phyloP scores from a whole-genome alignment of 2,113 vertebrate genomes.

The Theristicus caerulescens region DNA sequence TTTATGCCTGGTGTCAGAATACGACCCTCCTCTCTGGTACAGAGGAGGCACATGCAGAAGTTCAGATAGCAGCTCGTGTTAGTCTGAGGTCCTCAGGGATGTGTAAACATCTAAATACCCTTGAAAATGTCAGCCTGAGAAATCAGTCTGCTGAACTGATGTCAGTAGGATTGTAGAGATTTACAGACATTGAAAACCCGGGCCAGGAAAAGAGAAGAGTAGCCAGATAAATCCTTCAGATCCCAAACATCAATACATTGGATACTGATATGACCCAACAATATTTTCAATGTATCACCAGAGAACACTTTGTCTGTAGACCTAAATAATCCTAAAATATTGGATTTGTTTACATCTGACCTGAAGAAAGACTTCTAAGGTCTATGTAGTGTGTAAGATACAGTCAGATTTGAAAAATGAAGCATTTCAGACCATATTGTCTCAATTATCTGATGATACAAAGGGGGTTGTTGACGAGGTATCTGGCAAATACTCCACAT shows the following conservation, averaged over 20 bases:
- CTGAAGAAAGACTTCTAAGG: background rate
- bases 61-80: background rate
- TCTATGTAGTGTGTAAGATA: background rate
- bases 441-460: constrained; percentile 23
- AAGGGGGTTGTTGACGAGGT: constrained; percentile 44
- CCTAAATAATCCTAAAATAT: background rate
- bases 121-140: background rate
- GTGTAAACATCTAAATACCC: background rate
- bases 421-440: constrained; percentile 20
- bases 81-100: background rate
- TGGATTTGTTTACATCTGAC: background rate
- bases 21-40: background rate
- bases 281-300: background rate
- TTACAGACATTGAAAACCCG: background rate
- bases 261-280: background rate
- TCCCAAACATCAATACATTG: background rate
- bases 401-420: background rate
- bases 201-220: background rate
- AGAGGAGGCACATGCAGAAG: background rate
- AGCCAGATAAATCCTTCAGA: background rate
- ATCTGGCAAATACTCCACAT: constrained; percentile 57
- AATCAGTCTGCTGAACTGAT: background rate
- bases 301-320: background rate
- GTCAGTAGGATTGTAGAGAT: background rate
- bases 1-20: background rate